Evolutionary conservation across 2,113 vertebrate species (phyloP), one percentile per base, ranked within the genome.

Genomic region (Grus americana): DNA sequence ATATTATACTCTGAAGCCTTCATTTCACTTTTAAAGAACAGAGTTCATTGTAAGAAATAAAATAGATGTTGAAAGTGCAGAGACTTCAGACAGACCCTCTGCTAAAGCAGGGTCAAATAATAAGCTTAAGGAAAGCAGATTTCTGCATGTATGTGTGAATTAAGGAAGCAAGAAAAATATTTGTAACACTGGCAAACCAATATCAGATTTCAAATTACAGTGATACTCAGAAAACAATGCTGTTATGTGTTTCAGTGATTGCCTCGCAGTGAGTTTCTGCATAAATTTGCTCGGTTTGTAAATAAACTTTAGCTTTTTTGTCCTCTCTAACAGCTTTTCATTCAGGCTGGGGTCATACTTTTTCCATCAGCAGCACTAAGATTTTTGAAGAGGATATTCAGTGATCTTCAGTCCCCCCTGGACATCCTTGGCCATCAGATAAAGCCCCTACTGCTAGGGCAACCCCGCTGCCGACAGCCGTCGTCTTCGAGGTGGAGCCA

Each of bases 381-480:
- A 27, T 32, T 61, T 84, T 54, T 79, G 20, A 87, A 81, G n/a
- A 59, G 21, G 30, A 7, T 66, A n/a, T 88, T 73, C 23, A n/a
- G 7, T 12, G 27, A 50, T 55, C 12, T 73, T 62, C 58, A 49
- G 6, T 46, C 21, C 15, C 50, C 78, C 18, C 12, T 36, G 38
- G 72, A 29, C 19, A 24, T 30, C 30, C 20, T 34, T 27, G 63
- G 21, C 24, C 26, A 17, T 27, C 12, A 59, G 52, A 34, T 40
- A 57, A 84, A 57, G 12, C 11, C 15, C 27, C 50, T 19, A 11
- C 42, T 75, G 12, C 12, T 38, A 21, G 15, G 34, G 15, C 42
- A 50, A 22, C 7, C 23, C 14, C 1, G 0, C 23, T 44, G 12
- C 66, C 44, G 61, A 40, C 32, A 50, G 21, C 2, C 1, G 0